Evolutionary conservation across 2,113 vertebrate genomes (phyloP).

Genomic region (Opisthocomus hoazin): DNA sequence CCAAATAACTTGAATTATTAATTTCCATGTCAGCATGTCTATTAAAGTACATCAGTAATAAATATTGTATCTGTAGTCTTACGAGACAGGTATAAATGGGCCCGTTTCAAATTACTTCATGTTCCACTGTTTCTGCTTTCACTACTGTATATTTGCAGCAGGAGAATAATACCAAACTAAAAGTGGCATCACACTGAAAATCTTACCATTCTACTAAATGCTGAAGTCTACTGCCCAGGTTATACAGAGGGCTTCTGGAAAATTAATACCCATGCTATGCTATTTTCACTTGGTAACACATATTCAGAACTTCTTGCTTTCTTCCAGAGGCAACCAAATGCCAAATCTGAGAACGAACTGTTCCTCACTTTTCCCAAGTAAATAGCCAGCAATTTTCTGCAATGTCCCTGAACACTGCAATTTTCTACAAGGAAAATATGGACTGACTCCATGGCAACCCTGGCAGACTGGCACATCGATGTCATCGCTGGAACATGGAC

Average conservation of each 20-base stretch:
- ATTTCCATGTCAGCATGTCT: neutral
- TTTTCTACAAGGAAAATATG: constrained; percentile 22
- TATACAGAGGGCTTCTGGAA: neutral
- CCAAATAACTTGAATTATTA: neutral
- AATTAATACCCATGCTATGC: neutral
- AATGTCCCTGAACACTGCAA: constrained; percentile 24
- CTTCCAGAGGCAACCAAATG: neutral
- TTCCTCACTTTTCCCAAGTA: neutral
- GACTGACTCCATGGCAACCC: constrained; percentile 15
- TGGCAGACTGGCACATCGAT: neutral
- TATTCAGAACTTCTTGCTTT: neutral
- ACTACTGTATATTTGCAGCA: neutral
- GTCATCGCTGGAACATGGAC: neutral
- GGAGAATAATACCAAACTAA: neutral
- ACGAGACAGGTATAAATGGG: neutral
- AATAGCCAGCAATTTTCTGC: constrained; percentile 51
- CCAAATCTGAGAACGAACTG: neutral
- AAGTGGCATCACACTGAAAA: neutral
- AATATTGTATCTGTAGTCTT: neutral
- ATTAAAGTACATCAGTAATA: neutral
- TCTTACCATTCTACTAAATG: neutral
- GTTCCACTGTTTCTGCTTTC: neutral
- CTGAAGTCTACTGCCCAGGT: neutral
- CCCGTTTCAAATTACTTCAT: neutral
- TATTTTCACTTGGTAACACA: neutral